Evolutionary conservation across 2,797 vertebrate genomes (phyloP), one percentile per base, ranked within the genome.

Genomic region (Hydrolagus colliei): DNA sequence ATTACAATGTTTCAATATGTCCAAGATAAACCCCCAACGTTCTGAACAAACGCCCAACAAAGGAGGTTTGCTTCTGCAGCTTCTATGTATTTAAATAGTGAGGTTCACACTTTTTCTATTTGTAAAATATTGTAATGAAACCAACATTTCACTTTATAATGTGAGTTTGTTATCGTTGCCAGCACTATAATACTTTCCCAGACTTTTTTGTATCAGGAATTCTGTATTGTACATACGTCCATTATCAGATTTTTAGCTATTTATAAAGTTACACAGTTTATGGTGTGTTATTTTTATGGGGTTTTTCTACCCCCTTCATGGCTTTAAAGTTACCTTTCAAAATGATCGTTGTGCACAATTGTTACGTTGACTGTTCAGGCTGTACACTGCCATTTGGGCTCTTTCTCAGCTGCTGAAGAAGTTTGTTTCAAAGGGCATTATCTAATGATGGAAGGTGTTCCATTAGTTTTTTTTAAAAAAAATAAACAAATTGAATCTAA

Each of bases 191-290:
- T 27, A 9, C 16, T 82, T 68, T 67, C 78, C 14, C 67, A 32
- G 27, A 14, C 14, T 65, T 82, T 68, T 67, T 67, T 67, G 62
- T 35, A 67, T 68, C 41, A 84, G 65, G 32, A 84, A n/a, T 18
- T 84, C 65, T 68, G 13, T 62, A 67, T 71, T 84, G 79, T 84
- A 84, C 32, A 84, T 84, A 84, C 16, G 41, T 71, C 65, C 74
- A 59, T 76, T 71, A 71, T 71, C 71, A 65, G 32, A 84, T 71
- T 84, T 84, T 84, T 84, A 77, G 52, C 65, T 84, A 84, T 84
- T 84, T 84, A 84, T 84, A 84, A 84, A 71, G 65, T 84, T 84
- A 68, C 73, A 52, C 79, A 20, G 79, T 84, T 71, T 68, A 84
- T 80, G 77, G 77, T 80, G 77, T 63, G 65, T 68, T 71, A 84